Evolutionary conservation across 2,888 invertebrate genomes (phyloP).

Genomic region (Elysia crispata): DNA sequence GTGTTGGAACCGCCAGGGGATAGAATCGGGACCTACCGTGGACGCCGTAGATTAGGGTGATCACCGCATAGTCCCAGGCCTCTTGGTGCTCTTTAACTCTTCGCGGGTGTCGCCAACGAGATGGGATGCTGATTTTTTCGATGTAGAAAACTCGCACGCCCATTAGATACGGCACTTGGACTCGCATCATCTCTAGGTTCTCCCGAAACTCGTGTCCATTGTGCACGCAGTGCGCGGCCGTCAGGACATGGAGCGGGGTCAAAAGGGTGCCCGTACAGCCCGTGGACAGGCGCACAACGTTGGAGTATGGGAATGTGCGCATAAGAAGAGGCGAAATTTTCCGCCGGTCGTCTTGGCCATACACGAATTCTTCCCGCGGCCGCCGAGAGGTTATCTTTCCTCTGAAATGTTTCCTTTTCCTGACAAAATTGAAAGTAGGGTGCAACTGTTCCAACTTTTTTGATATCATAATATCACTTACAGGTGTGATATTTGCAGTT

Average conservation of each 20-base stretch:
- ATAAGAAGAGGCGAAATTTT: slow-evolving; percentile 57
- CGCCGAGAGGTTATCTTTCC: background rate
- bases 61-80: slow-evolving; percentile 69
- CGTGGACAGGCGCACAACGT: slow-evolving; percentile 69
- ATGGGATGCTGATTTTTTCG: slow-evolving; percentile 65
- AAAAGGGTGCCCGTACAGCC: slow-evolving; percentile 73
- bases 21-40: slow-evolving; percentile 65
- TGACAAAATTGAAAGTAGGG: no score
- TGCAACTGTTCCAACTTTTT: no score
- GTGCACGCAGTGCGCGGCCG: slow-evolving; percentile 75
- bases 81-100: slow-evolving; percentile 46
- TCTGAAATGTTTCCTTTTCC: background rate
- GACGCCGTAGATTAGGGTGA: slow-evolving; percentile 65
- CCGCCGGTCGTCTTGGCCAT: slow-evolving; percentile 58
- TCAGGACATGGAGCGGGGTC: slow-evolving; percentile 67
- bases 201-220: slow-evolving; percentile 63
- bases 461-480: no score
- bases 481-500: no score
- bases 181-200: slow-evolving; percentile 66
- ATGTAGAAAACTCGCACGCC: slow-evolving; percentile 67
- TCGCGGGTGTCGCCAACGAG: slow-evolving; percentile 58
- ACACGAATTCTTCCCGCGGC: slow-evolving; percentile 53
- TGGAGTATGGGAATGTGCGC: slow-evolving; percentile 68
- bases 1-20: slow-evolving; percentile 60
- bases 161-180: slow-evolving; percentile 65